Evolutionary conservation across 2,888 invertebrate species (phyloP), one percentile per base, ranked within the genome.

Genomic region (Argynnis bischoffii): DNA sequence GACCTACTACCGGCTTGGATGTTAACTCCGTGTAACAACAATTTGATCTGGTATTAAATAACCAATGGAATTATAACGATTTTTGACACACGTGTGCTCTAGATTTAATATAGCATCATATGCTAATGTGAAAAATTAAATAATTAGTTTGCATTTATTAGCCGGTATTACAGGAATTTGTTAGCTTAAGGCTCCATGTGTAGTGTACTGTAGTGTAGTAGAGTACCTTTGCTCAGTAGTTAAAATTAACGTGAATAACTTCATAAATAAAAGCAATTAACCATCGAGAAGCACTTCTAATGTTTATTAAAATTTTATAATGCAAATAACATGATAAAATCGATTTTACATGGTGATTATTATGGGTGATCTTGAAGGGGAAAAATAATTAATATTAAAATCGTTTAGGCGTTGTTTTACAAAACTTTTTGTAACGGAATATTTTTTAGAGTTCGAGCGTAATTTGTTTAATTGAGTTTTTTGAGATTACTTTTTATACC

Each of bases 311-410:
- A 63, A 69, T 69, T 72, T 74, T 71, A 71, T 73, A 80, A 84
- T 78, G 86, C 85, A 83, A 85, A 87, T 83, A 41, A 80, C 81
- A 79, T 78, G 78, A 80, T 79, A 79, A 80, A 82, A 84, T 77
- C 80, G 76, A 87, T 88, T 88, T 73, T 76, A 76, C 78, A 81
- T 82, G 84, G 80, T 72, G 70, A 78, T 80, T 85, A 79, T 79
- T 80, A 69, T 79, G 73, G 79, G 80, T 83, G 77, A 78, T 80
- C 76, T 80, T 81, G 79, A 81, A 74, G 80, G 77, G 79, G 77
- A 63, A 81, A 80, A 78, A 79, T 75, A 79, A 78, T 78, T 74
- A 71, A 71, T 69, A 71, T 70, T 71, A 31, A 67, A 69, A 69
- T 66, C 55, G 59, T 66, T 68, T 60, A 68, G 65, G 57, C 61